Evolutionary conservation across 2,113 vertebrate genomes (phyloP).

Genomic region (Lepus europaeus): DNA sequence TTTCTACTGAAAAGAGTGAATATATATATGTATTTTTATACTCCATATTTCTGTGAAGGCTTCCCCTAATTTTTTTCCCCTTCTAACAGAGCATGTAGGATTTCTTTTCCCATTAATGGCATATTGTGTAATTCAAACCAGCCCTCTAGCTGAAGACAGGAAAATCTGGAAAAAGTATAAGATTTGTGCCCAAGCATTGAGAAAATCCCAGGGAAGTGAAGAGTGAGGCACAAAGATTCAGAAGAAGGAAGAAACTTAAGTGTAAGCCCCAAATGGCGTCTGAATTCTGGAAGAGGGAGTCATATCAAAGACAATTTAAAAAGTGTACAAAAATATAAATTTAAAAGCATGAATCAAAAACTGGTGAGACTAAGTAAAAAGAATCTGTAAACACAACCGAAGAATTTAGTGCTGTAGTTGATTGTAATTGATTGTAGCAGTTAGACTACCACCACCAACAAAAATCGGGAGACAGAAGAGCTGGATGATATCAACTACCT

Average conservation of each 20-base stretch:
- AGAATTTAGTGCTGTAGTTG: background rate
- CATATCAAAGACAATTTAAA: background rate
- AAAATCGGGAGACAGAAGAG: background rate
- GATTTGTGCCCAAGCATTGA: background rate
- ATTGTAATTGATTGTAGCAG: background rate
- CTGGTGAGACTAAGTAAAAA: background rate
- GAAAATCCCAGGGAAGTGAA: constrained; percentile 28
- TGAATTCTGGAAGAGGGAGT: background rate
- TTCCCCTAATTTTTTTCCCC: background rate
- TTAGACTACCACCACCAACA: background rate
- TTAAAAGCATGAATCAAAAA: background rate
- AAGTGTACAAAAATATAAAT: background rate
- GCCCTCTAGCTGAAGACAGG: background rate
- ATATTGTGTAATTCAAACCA: background rate
- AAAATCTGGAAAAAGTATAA: background rate
- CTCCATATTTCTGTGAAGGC: background rate
- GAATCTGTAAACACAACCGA: background rate
- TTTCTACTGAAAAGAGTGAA: background rate
- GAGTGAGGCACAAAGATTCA: background rate
- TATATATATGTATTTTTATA: background rate
- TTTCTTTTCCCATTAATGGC: background rate
- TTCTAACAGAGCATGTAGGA: background rate
- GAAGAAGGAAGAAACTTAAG: background rate
- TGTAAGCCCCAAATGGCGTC: background rate
- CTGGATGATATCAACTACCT: background rate